Evolutionary conservation across 2,797 vertebrate species (phyloP), one percentile per base, ranked within the genome.

Genomic region (Anableps anableps): DNA sequence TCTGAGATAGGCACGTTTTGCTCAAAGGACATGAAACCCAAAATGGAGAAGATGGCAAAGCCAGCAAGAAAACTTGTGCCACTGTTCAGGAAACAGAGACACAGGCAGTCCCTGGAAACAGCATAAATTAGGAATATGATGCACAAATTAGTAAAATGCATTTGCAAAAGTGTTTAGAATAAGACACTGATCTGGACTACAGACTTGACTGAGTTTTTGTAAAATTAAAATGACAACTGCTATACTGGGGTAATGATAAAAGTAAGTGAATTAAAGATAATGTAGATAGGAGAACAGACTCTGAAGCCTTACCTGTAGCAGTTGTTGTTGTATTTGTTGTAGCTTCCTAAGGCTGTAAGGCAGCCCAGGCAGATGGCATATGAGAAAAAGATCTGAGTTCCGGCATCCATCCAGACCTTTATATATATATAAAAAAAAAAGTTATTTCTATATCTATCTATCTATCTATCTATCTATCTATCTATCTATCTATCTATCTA

Each of bases 321-420:
- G 95, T 99, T 97, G 95, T 99, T 99, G 94, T 98, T 96, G 84
- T 98, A 99, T 91, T 98, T 97, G 93, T 99, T 99, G 94, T 99
- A 99, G 94, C 98, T 99, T 83, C 98, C 98, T 89, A 99, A 94
- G 17, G 98, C 98, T 0, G 97, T 98, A 83, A 99, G 96, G 84
- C 97, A 98, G 87, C 98, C 98, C 74, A 99, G 93, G 77, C 98
- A 99, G 92, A 99, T 98, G 91, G 98, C 98, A 5, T 97, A 99
- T 0, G 97, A 99, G 93, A 98, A 99, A 93, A 99, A 99, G 90
- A 99, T 99, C 89, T 99, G 98, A 48, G 98, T 99, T 43, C 98
- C 98, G 1, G 98, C 98, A 60, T 99, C 98, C 98, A 99, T 98
- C 98, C 98, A 99, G 41, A 99, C 98, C 98, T 99, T 75, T 62